phyloP scores from a whole-genome alignment of 2,888 invertebrate species.

The Trissonchulus latispiculum region DNA sequence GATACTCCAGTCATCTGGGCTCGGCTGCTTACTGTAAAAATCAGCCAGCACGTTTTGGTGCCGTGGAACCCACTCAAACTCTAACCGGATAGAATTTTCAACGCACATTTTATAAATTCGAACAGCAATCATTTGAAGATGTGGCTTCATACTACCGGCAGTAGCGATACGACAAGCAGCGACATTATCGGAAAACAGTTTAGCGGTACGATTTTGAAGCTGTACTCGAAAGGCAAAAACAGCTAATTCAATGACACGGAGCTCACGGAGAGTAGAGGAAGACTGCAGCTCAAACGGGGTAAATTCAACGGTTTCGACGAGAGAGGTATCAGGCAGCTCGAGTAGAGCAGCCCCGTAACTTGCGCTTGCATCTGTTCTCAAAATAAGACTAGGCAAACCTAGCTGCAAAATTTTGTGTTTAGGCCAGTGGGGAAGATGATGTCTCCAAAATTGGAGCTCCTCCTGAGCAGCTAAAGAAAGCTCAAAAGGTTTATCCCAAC shows the following conservation, averaged over 20 bases:
- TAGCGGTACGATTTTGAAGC: too few relatives aligned
- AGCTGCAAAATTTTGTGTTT: background rate
- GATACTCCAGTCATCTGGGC: background rate
- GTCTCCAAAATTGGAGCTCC: background rate
- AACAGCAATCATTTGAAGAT: background rate
- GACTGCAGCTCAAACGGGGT: too few relatives aligned
- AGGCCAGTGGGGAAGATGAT: background rate
- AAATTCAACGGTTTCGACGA: too few relatives aligned
- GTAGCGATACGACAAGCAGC: background rate
- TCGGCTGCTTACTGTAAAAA: background rate
- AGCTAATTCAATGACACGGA: too few relatives aligned
- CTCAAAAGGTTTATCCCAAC: too few relatives aligned
- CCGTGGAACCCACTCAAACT: background rate
- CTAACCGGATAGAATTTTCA: background rate
- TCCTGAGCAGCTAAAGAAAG: too few relatives aligned
- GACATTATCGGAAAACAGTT: background rate
- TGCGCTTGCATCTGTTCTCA: background rate
- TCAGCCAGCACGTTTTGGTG: background rate
- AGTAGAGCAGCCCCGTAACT: background rate
- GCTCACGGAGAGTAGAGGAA: too few relatives aligned
- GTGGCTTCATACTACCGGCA: background rate
- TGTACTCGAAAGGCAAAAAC: too few relatives aligned
- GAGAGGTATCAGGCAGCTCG: too few relatives aligned
- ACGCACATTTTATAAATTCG: background rate
- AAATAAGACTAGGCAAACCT: background rate